Evolutionary conservation across 1,140 invertebrate species (phyloP), one percentile per base, ranked within the genome.

Genomic region (Parasteatoda tepidariorum): DNA sequence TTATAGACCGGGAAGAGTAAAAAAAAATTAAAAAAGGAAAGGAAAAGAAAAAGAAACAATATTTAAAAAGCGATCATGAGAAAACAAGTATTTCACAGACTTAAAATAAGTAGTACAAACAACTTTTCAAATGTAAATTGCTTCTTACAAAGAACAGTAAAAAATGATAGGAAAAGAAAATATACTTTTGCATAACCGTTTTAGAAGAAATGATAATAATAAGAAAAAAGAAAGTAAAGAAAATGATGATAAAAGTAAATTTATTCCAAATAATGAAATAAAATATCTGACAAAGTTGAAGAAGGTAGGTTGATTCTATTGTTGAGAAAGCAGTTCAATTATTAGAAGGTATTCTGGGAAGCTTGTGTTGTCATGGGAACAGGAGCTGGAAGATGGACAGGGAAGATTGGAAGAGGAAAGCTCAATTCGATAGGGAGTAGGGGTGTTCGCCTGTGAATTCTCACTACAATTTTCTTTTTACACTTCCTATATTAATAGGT

Each of bases 321-420:
- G 74, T 64, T 64, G 62, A 66, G 74, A 78, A 78, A 18, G 74
- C 74, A 78, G 74, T 78, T 78, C 74, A 78, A 78, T 78, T 78
- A 78, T 78, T 57, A 78, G 41, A 54, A 64, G 74, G 74, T 78
- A 78, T 78, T 78, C 62, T 55, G 61, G 74, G 28, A 30, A 66
- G 38, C 7, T 38, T 54, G 38, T 33, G 74, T 78, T 22, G 74
- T 55, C 62, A 78, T 78, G 24, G 59, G 28, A 64, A 78, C 74
- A 5, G 61, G 18, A 55, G 18, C 5, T 30, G 61, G 34, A 5
- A n/a, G n/a, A n/a, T n/a, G n/a, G n/a, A n/a, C n/a, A n/a, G n/a
- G n/a, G n/a, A n/a, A n/a, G n/a, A n/a, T n/a, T n/a, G n/a, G 61
- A 24, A 48, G 31, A 61, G n/a, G 54, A 28, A 48, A 48, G 66